Conservation (phyloP, 2,113 vertebrate genomes). For the Sisor rabdophorus region DNA sequence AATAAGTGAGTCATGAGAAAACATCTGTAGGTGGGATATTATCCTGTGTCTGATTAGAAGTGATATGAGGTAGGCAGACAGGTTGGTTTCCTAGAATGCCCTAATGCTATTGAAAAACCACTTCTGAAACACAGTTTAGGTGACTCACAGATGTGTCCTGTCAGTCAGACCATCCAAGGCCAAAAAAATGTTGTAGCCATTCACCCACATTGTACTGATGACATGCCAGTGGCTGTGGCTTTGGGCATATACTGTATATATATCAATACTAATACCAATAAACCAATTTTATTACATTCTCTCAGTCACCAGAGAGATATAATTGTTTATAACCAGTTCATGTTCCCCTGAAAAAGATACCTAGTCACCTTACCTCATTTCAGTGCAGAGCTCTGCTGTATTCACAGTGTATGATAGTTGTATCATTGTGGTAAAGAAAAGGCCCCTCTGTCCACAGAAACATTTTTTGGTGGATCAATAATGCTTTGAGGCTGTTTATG, state of each 20-base stretch:
- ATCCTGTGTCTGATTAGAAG: not conserved
- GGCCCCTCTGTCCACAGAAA: not conserved
- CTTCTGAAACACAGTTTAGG: not conserved
- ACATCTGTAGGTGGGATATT: not conserved
- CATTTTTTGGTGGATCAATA: not conserved
- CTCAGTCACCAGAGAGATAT: not conserved
- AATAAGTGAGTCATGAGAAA: not conserved
- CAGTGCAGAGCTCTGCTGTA: not conserved
- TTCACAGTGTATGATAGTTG: not conserved
- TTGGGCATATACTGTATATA: not conserved
- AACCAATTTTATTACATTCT: not conserved
- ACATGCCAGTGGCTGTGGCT: not conserved
- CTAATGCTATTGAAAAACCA: not conserved
- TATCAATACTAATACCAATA: not conserved
- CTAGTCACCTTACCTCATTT: not conserved
- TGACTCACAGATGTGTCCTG: not conserved
- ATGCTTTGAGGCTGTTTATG: not conserved
- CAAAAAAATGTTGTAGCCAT: not conserved
- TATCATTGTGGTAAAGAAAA: not conserved
- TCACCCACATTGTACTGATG: not conserved
- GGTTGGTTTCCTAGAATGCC: not conserved
- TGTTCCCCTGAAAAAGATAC: not conserved
- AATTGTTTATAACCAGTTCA: not conserved
- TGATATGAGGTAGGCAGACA: not conserved
- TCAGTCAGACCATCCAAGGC: not conserved